Percentiles rank a stretch among this genome's conserved stretches.
phyloP scores from a whole-genome alignment of 2,797 vertebrate species.

The Sciurus carolinensis region DNA sequence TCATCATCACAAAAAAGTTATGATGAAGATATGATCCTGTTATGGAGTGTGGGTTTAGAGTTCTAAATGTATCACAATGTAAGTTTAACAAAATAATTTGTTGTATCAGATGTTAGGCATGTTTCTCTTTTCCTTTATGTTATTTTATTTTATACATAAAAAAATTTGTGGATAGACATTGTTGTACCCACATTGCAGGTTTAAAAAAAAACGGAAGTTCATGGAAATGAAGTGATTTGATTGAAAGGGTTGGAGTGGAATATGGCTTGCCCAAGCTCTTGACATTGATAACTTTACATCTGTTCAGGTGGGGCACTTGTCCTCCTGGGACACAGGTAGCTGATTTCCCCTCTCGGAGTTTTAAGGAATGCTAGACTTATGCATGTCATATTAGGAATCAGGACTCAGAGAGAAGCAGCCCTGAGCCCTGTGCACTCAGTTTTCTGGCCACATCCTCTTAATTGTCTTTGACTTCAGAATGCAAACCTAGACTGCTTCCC shows the following conservation, averaged over 20 bases:
- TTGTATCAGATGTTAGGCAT: neutral
- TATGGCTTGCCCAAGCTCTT: neutral
- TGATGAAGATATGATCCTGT: neutral
- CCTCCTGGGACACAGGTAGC: neutral
- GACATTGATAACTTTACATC: neutral
- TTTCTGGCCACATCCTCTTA: neutral
- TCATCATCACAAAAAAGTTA: neutral
- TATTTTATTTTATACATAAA: neutral
- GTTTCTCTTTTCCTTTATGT: neutral
- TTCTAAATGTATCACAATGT: neutral
- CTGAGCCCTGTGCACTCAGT: neutral
- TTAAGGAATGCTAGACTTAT: neutral
- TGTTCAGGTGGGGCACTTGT: neutral
- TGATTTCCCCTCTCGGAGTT: neutral
- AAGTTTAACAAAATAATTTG: neutral
- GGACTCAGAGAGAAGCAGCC: neutral
- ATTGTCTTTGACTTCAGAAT: neutral
- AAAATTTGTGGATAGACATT: neutral
- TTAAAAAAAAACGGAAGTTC: neutral
- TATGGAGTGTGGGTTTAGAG: neutral
- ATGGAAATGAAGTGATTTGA: neutral
- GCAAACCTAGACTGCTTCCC: neutral
- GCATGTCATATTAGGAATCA: neutral
- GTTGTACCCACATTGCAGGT: neutral
- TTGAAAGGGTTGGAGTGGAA: neutral